Percentiles rank a stretch among this genome's conserved stretches.
These are phyloP conservation scores for Onychostruthus taczanowskii DNA, from an alignment of 2,113 vertebrate species.

Conservation along the genomic window DNA sequence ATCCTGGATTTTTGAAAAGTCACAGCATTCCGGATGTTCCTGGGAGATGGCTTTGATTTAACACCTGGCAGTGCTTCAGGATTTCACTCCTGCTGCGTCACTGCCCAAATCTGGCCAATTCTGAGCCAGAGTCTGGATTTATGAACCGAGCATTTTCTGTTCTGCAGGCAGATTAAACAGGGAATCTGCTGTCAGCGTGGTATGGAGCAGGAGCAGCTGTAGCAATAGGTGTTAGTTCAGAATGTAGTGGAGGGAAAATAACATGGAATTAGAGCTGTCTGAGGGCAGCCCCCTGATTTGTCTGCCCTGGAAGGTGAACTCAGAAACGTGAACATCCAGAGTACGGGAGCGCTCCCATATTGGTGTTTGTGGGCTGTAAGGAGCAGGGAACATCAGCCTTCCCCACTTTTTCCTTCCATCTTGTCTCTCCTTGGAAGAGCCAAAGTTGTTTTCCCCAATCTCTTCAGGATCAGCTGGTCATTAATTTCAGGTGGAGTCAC, in stretches of 20 bases:
- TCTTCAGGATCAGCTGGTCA: not conserved
- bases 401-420: not conserved
- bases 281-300: too few relatives aligned
- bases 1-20: not conserved
- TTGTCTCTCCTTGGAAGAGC: not conserved
- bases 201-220: not conserved
- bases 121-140: not conserved
- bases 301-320: not conserved
- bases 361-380: not conserved
- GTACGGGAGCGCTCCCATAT: not conserved
- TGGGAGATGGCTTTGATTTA: not conserved
- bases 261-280: not conserved
- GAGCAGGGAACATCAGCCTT: not conserved
- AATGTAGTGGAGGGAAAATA: not conserved
- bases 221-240: not conserved
- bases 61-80: not conserved
- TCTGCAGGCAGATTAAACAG: rapidly evolving
- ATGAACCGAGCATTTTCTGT: not conserved
- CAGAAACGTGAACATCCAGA: not conserved
- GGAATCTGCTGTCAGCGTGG: not conserved
- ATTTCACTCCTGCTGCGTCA: not conserved
- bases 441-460: not conserved
- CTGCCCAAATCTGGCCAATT: not conserved
- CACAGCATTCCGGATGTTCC: rapidly evolving
- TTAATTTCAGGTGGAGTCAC: not conserved